These are phyloP conservation scores for Lypha dubia DNA, from an alignment of 2,888 invertebrate species.

Conservation along the genomic window DNA sequence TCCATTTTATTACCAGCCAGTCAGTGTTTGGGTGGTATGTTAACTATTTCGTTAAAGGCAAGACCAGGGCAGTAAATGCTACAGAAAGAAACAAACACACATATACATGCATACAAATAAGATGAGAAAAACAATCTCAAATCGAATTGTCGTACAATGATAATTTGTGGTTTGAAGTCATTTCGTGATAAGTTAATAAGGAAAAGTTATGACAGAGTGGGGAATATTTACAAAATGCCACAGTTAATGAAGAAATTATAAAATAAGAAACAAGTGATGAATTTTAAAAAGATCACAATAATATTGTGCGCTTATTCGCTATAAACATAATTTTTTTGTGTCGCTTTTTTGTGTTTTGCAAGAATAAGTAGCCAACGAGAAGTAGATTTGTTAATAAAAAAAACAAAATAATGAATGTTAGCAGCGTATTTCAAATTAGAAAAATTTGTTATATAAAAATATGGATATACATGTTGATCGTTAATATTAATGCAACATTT, in stretches of 20 bases:
- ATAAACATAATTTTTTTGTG: neutral
- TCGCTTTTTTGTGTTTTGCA: neutral
- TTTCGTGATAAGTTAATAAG: constrained; percentile 71
- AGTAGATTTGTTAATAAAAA: neutral
- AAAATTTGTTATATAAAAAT: neutral
- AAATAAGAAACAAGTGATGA: constrained; percentile 48
- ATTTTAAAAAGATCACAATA: constrained; percentile 35
- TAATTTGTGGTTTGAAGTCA: constrained; percentile 60
- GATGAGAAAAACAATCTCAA: constrained; percentile 56
- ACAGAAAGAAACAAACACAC: neutral
- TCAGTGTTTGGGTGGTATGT: constrained; percentile 72
- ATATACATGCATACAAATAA: neutral
- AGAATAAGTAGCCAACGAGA: neutral
- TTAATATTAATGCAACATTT: too few relatives aligned
- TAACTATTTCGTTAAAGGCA: constrained; percentile 69
- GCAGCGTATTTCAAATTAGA: neutral
- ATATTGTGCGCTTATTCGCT: neutral
- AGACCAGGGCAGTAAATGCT: constrained; percentile 32
- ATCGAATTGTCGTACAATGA: constrained; percentile 62
- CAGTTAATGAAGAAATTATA: constrained; percentile 64
- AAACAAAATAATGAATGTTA: neutral
- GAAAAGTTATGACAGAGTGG: constrained; percentile 67
- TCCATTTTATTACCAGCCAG: constrained; percentile 68
- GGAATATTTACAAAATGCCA: constrained; percentile 66
- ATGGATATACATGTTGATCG: too few relatives aligned